These are phyloP conservation scores for Andrena camellia DNA, from an alignment of 2,888 invertebrate genomes.

Conservation along the genomic window DNA sequence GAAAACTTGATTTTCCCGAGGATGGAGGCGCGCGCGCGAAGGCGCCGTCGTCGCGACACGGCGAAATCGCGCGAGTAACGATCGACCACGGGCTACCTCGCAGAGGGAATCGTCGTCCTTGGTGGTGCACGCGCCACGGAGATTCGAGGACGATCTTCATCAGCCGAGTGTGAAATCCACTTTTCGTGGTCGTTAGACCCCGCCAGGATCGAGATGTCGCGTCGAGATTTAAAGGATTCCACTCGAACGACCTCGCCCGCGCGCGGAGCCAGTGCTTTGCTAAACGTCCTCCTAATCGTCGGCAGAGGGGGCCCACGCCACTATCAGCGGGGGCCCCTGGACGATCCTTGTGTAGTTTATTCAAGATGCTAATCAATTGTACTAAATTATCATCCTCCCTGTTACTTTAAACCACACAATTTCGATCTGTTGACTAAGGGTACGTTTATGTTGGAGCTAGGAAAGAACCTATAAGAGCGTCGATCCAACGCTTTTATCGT, in stretches of 20 bases:
- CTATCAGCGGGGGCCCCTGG: background rate
- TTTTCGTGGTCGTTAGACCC: slow-evolving; percentile 74
- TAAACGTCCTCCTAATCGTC: background rate
- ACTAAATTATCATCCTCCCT: too few species aligned
- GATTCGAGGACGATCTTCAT: slow-evolving; percentile 46
- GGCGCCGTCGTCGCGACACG: slow-evolving; percentile 77
- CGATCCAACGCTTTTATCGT: too few species aligned
- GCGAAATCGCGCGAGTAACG: slow-evolving; percentile 74
- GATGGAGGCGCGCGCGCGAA: slow-evolving; percentile 43
- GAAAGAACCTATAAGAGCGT: too few species aligned
- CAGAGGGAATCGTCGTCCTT: slow-evolving; percentile 47
- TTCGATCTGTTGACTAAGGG: too few species aligned
- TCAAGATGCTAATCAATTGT: too few species aligned
- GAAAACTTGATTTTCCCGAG: slow-evolving; percentile 69
- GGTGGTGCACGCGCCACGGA: slow-evolving; percentile 38
- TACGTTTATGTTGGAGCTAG: too few species aligned
- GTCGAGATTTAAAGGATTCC: slow-evolving; percentile 74
- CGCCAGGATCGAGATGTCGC: slow-evolving; percentile 69
- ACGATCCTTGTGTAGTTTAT: background rate
- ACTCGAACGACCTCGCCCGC: slow-evolving; percentile 42
- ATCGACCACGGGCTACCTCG: slow-evolving; percentile 52
- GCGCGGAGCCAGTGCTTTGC: background rate
- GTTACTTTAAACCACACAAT: too few species aligned
- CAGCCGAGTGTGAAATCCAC: slow-evolving; percentile 78
- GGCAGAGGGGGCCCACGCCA: too few species aligned